Conservation (phyloP, 2,797 vertebrate species). For the Melanotaenia parkinsoni region DNA sequence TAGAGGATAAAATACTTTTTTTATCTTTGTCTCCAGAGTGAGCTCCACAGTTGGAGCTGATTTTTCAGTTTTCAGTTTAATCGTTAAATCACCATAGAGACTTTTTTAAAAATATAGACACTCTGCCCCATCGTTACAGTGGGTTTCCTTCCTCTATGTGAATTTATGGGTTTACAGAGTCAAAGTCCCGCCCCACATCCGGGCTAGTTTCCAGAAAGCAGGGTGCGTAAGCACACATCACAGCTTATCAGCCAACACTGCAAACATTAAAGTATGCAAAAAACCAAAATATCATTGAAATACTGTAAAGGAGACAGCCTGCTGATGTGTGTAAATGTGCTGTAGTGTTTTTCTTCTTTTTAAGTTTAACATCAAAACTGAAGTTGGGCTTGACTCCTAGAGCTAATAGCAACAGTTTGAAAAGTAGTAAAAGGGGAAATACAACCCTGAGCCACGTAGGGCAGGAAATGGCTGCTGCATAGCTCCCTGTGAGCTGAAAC, state of each 20-base stretch:
- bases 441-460: conserved; percentile 33
- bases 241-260: background rate
- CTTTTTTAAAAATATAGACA: conserved; percentile 40
- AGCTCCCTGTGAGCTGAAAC: conserved; percentile 42
- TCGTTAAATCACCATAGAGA: background rate
- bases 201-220: conserved; percentile 35
- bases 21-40: background rate
- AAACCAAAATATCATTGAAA: background rate
- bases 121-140: conserved; percentile 35
- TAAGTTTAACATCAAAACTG: background rate
- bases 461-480: conserved; percentile 70
- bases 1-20: background rate
- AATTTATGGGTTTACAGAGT: conserved; percentile 45
- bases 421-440: conserved; percentile 50
- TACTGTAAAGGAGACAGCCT: too few species aligned
- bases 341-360: background rate
- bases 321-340: background rate
- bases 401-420: conserved; percentile 19
- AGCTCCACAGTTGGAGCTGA: background rate
- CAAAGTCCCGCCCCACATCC: conserved; percentile 55
- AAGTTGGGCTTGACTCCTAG: background rate
- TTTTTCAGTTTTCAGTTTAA: background rate
- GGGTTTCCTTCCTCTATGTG: conserved; percentile 46
- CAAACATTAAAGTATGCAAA: conserved; percentile 1
- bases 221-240: conserved; percentile 14